phyloP scores from a whole-genome alignment of 2,797 vertebrate species.

The Characodon lateralis region DNA sequence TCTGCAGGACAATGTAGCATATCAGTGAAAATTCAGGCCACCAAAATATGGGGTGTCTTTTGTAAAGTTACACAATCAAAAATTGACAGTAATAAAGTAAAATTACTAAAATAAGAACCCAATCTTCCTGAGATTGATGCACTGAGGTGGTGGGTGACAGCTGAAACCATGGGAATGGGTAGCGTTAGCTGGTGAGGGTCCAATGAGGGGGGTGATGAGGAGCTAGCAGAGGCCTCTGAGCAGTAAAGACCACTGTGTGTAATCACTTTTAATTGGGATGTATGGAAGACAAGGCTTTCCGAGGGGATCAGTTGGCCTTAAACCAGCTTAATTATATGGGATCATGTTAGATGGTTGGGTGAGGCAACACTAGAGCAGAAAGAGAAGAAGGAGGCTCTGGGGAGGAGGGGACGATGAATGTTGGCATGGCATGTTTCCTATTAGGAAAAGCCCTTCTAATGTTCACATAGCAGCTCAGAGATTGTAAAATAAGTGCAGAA shows the following conservation, averaged over 20 bases:
- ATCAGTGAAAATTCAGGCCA: constrained; percentile 12
- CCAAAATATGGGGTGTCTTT: not conserved
- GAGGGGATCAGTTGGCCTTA: constrained; percentile 71
- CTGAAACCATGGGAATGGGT: constrained; percentile 73
- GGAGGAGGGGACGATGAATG: not conserved
- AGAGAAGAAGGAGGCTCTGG: not conserved
- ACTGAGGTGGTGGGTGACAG: constrained; percentile 60
- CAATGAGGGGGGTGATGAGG: constrained; percentile 48
- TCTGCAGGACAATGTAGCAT: constrained; percentile 13
- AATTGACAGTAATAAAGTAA: no score
- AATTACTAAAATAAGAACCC: constrained; percentile 12
- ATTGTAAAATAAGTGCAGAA: not conserved
- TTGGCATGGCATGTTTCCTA: constrained; percentile 30
- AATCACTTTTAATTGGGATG: constrained; percentile 76
- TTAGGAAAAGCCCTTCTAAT: constrained; percentile 33
- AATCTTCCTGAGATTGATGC: constrained; percentile 65
- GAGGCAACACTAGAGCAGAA: constrained; percentile 35
- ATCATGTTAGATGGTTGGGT: constrained; percentile 64
- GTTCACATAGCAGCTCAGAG: not conserved
- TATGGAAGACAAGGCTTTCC: constrained; percentile 68
- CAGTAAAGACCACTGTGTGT: constrained; percentile 67
- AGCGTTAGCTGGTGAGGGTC: constrained; percentile 32
- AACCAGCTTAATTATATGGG: constrained; percentile 73
- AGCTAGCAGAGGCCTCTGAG: constrained; percentile 68
- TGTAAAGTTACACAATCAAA: no score